Conservation (phyloP, 2,888 invertebrate species). For the Drosophila kuntzei region DNA sequence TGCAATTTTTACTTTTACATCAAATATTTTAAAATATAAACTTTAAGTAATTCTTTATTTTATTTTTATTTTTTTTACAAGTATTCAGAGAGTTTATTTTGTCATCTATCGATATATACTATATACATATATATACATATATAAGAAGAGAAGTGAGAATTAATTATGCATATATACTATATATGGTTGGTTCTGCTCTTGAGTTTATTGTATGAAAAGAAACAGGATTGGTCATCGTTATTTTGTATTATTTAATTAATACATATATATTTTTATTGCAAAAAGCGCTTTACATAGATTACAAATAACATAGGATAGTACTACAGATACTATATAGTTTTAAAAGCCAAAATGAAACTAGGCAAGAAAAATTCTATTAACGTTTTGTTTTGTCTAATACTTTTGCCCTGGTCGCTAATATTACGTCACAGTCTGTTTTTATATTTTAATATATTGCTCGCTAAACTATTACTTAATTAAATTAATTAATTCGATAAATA, state of each 20-base stretch:
- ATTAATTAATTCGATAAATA: conserved; percentile 33
- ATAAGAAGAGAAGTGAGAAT: conserved; percentile 40
- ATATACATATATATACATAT: conserved; percentile 26
- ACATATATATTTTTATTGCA: conserved; percentile 85
- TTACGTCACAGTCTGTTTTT: conserved; percentile 62
- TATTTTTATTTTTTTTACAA: neutral
- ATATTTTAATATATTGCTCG: conserved; percentile 39
- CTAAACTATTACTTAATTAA: conserved; percentile 26
- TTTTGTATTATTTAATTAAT: conserved; percentile 47
- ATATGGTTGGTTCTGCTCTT: conserved; percentile 26
- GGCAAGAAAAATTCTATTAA: conserved; percentile 62
- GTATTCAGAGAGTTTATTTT: conserved; percentile 9
- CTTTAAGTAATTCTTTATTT: conserved; percentile 20
- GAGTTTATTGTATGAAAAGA: conserved; percentile 65
- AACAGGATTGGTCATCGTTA: conserved; percentile 69
- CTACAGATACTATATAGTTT: conserved; percentile 25
- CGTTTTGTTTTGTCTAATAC: conserved; percentile 58
- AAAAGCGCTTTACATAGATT: conserved; percentile 85
- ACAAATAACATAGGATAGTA: conserved; percentile 70
- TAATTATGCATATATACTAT: conserved; percentile 19
- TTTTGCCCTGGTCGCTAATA: conserved; percentile 65
- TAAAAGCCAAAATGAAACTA: conserved; percentile 55
- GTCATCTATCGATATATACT: conserved; percentile 30
- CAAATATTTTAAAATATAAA: conserved; percentile 5
- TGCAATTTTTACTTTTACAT: conserved; percentile 40